These are phyloP conservation scores for Poeciliopsis retropinna DNA, from an alignment of 2,113 vertebrate genomes.

Conservation along the genomic window DNA sequence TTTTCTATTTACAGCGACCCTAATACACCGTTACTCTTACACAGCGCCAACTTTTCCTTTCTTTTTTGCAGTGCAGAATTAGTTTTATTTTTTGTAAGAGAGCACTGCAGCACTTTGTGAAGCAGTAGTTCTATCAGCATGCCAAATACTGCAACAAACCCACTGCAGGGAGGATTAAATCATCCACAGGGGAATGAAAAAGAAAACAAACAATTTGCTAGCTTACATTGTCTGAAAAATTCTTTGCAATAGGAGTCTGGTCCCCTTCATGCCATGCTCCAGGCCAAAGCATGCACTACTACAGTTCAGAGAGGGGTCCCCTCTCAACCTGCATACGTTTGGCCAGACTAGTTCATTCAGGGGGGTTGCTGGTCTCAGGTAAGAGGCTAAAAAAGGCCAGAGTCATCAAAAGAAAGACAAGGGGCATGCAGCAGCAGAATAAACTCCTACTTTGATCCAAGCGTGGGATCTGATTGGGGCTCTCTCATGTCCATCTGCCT, in stretches of 20 bases:
- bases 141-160: conserved; percentile 63
- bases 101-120: conserved; percentile 31
- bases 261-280: conserved; percentile 82
- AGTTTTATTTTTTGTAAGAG: conserved; percentile 11
- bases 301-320: conserved; percentile 34
- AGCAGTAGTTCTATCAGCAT: conserved; percentile 55
- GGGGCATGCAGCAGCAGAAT: conserved; percentile 83
- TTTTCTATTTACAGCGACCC: no score
- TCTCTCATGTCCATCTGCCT: conserved; percentile 86
- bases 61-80: conserved; percentile 45
- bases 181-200: conserved; percentile 51
- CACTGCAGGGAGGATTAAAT: conserved; percentile 43
- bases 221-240: conserved; percentile 21
- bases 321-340: conserved; percentile 15
- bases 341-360: conserved; percentile 47
- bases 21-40: no score
- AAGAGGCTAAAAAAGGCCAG: conserved; percentile 46
- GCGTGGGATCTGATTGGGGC: conserved; percentile 86
- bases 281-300: conserved; percentile 77
- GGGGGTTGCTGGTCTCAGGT: conserved; percentile 52
- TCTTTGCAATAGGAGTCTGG: conserved; percentile 22
- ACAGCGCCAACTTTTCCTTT: no score
- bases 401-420: conserved; percentile 71
- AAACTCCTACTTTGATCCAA: conserved; percentile 86
- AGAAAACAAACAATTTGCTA: conserved; percentile 37